These are phyloP conservation scores for Sarcophaga caerulescens DNA, from an alignment of 2,888 invertebrate species.

Conservation along the genomic window DNA sequence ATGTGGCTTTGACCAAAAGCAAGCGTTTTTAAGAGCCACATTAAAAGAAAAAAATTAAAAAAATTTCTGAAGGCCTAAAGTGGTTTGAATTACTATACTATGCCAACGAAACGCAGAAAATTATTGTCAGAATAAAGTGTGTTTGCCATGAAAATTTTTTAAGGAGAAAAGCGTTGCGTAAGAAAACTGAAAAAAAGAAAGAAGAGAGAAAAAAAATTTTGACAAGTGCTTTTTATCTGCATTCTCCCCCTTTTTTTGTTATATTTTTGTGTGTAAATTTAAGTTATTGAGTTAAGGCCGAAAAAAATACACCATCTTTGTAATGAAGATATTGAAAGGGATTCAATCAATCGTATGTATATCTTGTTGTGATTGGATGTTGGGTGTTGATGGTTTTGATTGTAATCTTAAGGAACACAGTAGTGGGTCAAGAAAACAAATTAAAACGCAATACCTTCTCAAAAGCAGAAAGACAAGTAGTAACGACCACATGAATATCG, in stretches of 20 bases:
- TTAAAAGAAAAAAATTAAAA: slow-evolving; percentile 66
- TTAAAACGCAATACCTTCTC: slow-evolving; percentile 22
- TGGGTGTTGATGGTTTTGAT: not conserved
- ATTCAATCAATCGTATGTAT: no score
- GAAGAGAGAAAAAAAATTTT: slow-evolving; percentile 17
- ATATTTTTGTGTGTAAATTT: not conserved
- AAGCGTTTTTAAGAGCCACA: slow-evolving; percentile 19
- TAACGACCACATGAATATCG: not conserved
- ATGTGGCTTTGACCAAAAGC: slow-evolving; percentile 53
- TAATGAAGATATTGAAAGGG: slow-evolving; percentile 1
- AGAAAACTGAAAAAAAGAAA: slow-evolving; percentile 26
- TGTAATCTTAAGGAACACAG: slow-evolving; percentile 22
- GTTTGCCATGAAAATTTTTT: slow-evolving; percentile 12
- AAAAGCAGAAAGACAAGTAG: not conserved
- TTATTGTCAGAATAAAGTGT: slow-evolving; percentile 20
- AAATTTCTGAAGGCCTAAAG: slow-evolving; percentile 69
- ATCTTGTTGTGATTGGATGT: slow-evolving; percentile 4
- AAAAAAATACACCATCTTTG: slow-evolving; percentile 13
- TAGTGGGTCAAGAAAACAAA: slow-evolving; percentile 30
- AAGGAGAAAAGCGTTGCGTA: not conserved
- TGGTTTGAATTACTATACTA: slow-evolving; percentile 53
- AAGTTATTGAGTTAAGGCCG: not conserved
- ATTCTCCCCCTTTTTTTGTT: slow-evolving; percentile 1
- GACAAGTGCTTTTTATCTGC: slow-evolving; percentile 39
- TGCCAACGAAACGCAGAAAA: slow-evolving; percentile 40